These are phyloP conservation scores for Sphaerophoria rueppellii DNA, from an alignment of 2,888 invertebrate species.

Conservation along the genomic window DNA sequence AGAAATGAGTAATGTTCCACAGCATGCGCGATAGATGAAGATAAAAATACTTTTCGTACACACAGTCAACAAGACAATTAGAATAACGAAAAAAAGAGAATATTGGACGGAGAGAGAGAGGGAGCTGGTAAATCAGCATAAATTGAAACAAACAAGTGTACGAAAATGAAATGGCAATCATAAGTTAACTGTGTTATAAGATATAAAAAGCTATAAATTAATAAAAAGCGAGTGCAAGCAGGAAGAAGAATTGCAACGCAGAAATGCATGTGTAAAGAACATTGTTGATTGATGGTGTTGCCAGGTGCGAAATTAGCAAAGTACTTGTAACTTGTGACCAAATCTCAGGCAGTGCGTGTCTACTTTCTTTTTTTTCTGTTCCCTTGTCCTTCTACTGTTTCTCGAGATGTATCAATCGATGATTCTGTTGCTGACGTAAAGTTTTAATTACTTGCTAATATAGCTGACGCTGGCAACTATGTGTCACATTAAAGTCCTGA, in stretches of 20 bases:
- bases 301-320: conserved; percentile 21
- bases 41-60: conserved; percentile 66
- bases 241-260: conserved; percentile 24
- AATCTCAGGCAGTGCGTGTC: too few species aligned
- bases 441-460: too few species aligned
- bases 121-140: neutral
- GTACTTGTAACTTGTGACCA: too few species aligned
- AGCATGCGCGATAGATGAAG: conserved; percentile 68
- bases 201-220: conserved; percentile 45
- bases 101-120: neutral
- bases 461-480: too few species aligned
- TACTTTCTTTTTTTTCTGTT: too few species aligned
- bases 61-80: conserved; percentile 42
- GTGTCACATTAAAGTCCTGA: too few species aligned
- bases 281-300: conserved; percentile 24
- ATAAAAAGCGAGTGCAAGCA: conserved; percentile 53
- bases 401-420: too few species aligned
- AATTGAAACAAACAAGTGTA: conserved; percentile 29
- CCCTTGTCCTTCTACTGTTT: too few species aligned
- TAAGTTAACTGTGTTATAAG: conserved; percentile 63
- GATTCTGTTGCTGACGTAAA: too few species aligned
- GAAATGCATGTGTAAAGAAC: conserved; percentile 25
- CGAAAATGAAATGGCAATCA: conserved; percentile 45
- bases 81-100: neutral
- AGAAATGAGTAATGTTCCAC: conserved; percentile 45